phyloP scores from a whole-genome alignment of 2,797 vertebrate genomes.

The Pogoniulus pusillus region DNA sequence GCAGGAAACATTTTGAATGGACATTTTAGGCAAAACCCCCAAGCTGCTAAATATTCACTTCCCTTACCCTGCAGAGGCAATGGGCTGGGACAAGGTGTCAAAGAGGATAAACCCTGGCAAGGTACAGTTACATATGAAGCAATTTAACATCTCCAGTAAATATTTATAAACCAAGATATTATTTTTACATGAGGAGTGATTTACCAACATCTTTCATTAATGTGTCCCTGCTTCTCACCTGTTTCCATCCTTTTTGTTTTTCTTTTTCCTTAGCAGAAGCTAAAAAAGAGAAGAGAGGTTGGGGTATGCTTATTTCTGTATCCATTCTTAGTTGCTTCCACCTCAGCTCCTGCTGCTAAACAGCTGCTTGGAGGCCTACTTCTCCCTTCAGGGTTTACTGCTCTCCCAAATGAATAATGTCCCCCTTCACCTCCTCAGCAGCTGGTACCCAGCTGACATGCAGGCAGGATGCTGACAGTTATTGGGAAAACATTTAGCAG shows the following conservation, averaged over 20 bases:
- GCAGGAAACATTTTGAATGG: background rate
- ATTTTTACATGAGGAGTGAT: background rate
- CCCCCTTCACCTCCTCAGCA: slow-evolving; percentile 52
- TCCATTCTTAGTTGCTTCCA: slow-evolving; percentile 35
- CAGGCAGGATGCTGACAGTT: slow-evolving; percentile 64
- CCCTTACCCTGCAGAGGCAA: background rate
- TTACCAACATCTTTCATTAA: background rate
- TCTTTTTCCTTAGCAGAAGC: background rate
- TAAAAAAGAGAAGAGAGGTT: background rate
- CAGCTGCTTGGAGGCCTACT: slow-evolving; percentile 69
- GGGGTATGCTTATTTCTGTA: background rate
- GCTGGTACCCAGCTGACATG: slow-evolving; percentile 45
- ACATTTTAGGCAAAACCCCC: background rate
- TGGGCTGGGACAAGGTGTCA: background rate
- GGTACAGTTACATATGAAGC: background rate
- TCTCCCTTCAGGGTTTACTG: slow-evolving; percentile 66
- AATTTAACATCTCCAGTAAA: background rate
- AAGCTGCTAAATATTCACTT: background rate
- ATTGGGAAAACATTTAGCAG: slow-evolving; percentile 58
- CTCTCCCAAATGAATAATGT: slow-evolving; percentile 75
- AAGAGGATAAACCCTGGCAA: background rate
- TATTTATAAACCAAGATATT: background rate
- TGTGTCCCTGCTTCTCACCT: background rate
- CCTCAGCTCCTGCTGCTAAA: slow-evolving; percentile 52
- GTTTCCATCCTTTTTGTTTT: background rate